Conservation (phyloP, 2,888 invertebrate species). For the Odontocerum albicorne region DNA sequence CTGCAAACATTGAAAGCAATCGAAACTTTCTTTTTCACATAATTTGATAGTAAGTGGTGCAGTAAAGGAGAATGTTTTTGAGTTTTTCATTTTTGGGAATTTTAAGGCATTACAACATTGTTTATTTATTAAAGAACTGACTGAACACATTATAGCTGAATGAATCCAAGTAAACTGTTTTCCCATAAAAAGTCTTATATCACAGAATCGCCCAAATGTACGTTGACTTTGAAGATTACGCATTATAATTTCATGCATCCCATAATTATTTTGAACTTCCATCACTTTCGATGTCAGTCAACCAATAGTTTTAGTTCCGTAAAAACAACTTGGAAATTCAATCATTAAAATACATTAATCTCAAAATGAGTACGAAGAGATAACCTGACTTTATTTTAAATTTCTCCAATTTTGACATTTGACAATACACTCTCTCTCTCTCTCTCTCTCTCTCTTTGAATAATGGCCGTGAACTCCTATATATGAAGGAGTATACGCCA, state of each 20-base stretch:
- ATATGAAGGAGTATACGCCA: too few species aligned
- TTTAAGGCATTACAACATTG: slow-evolving; percentile 25
- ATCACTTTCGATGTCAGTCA: background rate
- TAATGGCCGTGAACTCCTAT: too few species aligned
- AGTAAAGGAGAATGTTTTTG: slow-evolving; percentile 27
- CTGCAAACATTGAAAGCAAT: slow-evolving; percentile 32
- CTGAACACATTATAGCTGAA: slow-evolving; percentile 30
- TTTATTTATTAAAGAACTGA: slow-evolving; percentile 26
- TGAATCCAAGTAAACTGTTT: slow-evolving; percentile 30
- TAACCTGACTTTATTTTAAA: too few species aligned
- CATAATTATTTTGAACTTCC: background rate
- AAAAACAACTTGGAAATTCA: too few species aligned
- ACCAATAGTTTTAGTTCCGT: too few species aligned
- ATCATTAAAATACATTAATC: too few species aligned
- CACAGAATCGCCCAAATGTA: slow-evolving; percentile 26
- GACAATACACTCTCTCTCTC: too few species aligned
- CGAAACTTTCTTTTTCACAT: slow-evolving; percentile 21
- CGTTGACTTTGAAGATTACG: slow-evolving; percentile 27
- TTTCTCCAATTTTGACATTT: too few species aligned
- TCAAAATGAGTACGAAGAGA: too few species aligned
- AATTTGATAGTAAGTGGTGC: slow-evolving; percentile 29
- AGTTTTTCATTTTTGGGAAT: slow-evolving; percentile 18
- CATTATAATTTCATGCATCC: background rate
- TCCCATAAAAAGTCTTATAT: slow-evolving; percentile 27
- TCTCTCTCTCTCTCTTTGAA: too few species aligned